phyloP scores from a whole-genome alignment of 1,140 invertebrate species.

The Dendrolimus punctatus region DNA sequence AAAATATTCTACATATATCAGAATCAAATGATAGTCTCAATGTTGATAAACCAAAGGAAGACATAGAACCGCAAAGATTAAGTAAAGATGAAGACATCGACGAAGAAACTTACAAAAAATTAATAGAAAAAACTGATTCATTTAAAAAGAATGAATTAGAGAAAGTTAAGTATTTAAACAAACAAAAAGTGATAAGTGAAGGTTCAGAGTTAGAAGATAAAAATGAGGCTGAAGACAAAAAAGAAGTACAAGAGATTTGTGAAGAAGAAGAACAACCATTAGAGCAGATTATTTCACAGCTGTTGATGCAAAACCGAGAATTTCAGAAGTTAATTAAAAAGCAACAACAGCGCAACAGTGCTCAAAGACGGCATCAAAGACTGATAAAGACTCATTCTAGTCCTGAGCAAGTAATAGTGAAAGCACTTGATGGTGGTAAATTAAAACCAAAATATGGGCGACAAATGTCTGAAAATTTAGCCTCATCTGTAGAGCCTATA shows the following conservation, averaged over 20 bases:
- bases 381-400: conserved; percentile 69
- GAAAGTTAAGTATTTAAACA: conserved; percentile 63
- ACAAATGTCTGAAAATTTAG: conserved; percentile 58
- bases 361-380: conserved; percentile 72
- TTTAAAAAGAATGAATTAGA: conserved; percentile 71
- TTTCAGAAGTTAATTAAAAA: conserved; percentile 85
- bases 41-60: conserved; percentile 41
- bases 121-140: conserved; percentile 70
- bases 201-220: conserved; percentile 48
- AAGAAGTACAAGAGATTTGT: conserved; percentile 49
- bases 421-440: conserved; percentile 56
- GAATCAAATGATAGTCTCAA: conserved; percentile 76
- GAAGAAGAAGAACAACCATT: conserved; percentile 73
- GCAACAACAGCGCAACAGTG: conserved; percentile 74
- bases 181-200: conserved; percentile 64
- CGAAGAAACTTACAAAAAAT: conserved; percentile 63
- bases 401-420: conserved; percentile 53
- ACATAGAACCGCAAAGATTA: conserved; percentile 29
- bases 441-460: conserved; percentile 61
- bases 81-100: conserved; percentile 64
- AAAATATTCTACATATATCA: conserved; percentile 74
- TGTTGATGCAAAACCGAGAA: conserved; percentile 87
- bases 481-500: conserved; percentile 2
- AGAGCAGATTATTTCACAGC: conserved; percentile 86
- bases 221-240: conserved; percentile 22